Conservation (phyloP, 1,140 invertebrate genomes). For the Ceratina australensis region DNA sequence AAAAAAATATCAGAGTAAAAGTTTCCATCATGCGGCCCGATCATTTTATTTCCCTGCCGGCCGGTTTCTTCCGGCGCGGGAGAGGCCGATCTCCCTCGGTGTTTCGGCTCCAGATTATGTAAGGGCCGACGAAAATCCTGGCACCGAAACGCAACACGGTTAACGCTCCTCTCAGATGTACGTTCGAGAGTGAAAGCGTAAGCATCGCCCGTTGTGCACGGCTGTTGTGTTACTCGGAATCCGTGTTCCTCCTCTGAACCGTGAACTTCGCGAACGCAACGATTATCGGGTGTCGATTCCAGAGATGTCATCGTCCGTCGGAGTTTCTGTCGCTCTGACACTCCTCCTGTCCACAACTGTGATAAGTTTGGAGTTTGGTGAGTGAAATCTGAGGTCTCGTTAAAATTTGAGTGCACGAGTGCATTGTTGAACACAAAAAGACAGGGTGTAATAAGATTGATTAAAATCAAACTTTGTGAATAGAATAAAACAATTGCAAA, state of each 20-base stretch:
- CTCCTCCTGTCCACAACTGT: constrained; percentile 2
- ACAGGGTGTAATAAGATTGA: too few species aligned
- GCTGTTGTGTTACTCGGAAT: neutral
- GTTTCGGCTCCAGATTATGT: constrained; percentile 57
- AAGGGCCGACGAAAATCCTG: constrained; percentile 66
- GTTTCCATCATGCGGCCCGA: neutral
- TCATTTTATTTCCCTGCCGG: neutral
- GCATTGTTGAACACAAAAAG: too few species aligned
- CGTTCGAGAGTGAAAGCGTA: constrained; percentile 75
- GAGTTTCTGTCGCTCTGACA: neutral
- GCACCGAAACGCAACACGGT: constrained; percentile 7
- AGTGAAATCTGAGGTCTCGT: constrained; percentile 3
- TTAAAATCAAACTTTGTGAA: too few species aligned
- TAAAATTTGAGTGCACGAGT: too few species aligned
- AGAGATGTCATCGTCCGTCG: neutral
- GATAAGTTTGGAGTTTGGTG: constrained; percentile 39
- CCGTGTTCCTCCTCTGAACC: neutral
- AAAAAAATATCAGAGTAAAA: neutral
- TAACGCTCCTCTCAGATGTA: constrained; percentile 67
- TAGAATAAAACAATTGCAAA: too few species aligned
- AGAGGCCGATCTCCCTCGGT: neutral
- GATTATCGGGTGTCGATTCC: neutral
- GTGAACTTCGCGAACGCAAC: too few species aligned
- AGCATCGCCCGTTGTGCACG: constrained; percentile 43
- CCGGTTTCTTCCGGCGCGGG: neutral